Evolutionary conservation across 2,113 vertebrate genomes (phyloP).

Genomic region (Sebastes fasciatus): DNA sequence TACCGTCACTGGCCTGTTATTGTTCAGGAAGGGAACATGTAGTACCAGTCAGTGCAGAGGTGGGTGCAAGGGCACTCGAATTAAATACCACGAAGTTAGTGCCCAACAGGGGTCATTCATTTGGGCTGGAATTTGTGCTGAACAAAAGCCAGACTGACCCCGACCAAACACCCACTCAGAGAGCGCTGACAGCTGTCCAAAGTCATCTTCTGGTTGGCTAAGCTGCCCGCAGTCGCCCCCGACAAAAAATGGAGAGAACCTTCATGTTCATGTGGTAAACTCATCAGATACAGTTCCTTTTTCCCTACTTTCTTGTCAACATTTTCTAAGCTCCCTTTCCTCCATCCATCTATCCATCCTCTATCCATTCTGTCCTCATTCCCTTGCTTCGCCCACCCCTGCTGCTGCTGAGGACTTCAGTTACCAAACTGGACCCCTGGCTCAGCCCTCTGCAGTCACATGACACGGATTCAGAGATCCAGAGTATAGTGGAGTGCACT

Average conservation of each 20-base stretch:
- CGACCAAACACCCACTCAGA: constrained; percentile 43
- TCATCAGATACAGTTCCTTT: not conserved
- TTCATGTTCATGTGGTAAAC: not conserved
- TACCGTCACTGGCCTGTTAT: not conserved
- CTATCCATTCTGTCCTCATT: constrained; percentile 2
- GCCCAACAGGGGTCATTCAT: constrained; percentile 55
- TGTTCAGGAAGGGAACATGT: constrained; percentile 39
- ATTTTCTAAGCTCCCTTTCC: not conserved
- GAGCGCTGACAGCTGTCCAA: constrained; percentile 35
- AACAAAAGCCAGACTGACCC: constrained; percentile 67
- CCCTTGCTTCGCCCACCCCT: constrained; percentile 27
- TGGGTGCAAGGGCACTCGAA: constrained; percentile 19
- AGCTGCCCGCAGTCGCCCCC: constrained; percentile 10
- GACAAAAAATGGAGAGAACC: not conserved
- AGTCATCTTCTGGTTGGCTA: constrained; percentile 60
- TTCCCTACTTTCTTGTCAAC: not conserved
- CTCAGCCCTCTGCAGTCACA: constrained; percentile 69
- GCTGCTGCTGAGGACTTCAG: constrained; percentile 30
- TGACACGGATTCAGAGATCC: constrained; percentile 53
- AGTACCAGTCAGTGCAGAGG: constrained; percentile 27
- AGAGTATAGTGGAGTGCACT: constrained; percentile 49
- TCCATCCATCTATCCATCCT: constrained; percentile 12
- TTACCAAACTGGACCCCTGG: constrained; percentile 53
- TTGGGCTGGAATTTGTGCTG: constrained; percentile 66
- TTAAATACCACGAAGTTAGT: constrained; percentile 40